Percentiles rank a stretch among this genome's conserved stretches.
Conservation (phyloP, 2,888 invertebrate species). For the Lithosia quadra region DNA sequence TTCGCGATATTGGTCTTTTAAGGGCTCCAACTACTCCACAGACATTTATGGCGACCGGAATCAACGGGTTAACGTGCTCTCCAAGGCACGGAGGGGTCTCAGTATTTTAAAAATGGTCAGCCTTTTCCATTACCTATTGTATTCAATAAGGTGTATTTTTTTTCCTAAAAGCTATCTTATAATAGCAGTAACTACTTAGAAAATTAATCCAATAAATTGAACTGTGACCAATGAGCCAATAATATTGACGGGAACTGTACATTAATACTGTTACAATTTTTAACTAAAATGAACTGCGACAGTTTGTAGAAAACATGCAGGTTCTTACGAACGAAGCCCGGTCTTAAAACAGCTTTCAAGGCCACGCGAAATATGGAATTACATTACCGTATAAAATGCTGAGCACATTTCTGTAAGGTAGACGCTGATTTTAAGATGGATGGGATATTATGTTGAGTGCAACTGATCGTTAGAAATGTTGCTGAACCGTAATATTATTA, state of each 20-base stretch:
- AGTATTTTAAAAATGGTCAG: too few relatives aligned
- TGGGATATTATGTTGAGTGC: slow-evolving; percentile 23
- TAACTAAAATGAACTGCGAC: background rate
- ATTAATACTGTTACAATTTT: too few relatives aligned
- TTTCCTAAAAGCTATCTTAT: background rate
- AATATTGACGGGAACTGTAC: too few relatives aligned
- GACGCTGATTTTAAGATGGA: slow-evolving; percentile 37
- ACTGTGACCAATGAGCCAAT: too few relatives aligned
- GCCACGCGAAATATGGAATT: slow-evolving; percentile 48
- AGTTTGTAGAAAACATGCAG: background rate
- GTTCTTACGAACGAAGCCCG: background rate
- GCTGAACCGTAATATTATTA: slow-evolving; percentile 19
- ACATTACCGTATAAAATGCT: slow-evolving; percentile 47
- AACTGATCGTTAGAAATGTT: slow-evolving; percentile 22
- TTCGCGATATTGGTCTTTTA: too few relatives aligned
- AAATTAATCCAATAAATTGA: background rate
- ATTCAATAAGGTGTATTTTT: background rate
- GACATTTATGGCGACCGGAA: too few relatives aligned
- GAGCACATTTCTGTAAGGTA: slow-evolving; percentile 33
- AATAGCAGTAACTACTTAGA: background rate
- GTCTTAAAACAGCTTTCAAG: slow-evolving; percentile 48
- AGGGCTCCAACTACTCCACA: too few relatives aligned
- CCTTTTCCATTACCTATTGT: background rate
- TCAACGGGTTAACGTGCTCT: too few relatives aligned
- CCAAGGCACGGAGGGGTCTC: too few relatives aligned